phyloP scores from a whole-genome alignment of 2,113 vertebrate genomes.

The Leptodactylus fuscus region DNA sequence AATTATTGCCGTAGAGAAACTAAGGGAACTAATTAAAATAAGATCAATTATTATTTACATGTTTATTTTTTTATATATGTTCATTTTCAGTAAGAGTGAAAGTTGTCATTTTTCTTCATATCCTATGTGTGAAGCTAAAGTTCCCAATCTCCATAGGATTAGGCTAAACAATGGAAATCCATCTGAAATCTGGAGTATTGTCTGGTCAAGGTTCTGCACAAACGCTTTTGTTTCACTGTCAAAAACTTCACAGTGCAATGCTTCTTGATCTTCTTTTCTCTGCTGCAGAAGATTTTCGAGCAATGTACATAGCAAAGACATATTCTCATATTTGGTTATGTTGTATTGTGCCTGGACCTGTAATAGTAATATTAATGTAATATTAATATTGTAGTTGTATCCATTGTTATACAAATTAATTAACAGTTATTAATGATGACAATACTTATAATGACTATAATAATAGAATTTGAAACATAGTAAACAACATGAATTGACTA shows the following conservation, averaged over 20 bases:
- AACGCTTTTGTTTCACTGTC: constrained; percentile 72
- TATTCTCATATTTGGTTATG: constrained; percentile 82
- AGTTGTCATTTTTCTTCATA: background rate
- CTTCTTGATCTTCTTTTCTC: constrained; percentile 28
- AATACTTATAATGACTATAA: too few species aligned
- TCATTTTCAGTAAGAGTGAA: too few species aligned
- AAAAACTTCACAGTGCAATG: constrained; percentile 51
- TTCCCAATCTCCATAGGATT: constrained; percentile 82
- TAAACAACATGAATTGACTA: too few species aligned
- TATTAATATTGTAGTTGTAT: constrained; percentile 11
- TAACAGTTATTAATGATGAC: background rate
- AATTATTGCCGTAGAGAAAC: too few species aligned
- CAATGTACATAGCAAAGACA: constrained; percentile 76
- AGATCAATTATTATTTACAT: too few species aligned
- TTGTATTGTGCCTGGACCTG: constrained; percentile 73
- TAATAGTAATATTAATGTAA: constrained; percentile 59
- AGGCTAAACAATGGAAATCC: constrained; percentile 87
- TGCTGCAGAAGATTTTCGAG: constrained; percentile 82
- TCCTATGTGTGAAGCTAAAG: constrained; percentile 31
- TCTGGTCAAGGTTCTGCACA: constrained; percentile 76
- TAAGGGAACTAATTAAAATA: too few species aligned
- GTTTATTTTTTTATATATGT: too few species aligned
- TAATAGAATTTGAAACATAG: too few species aligned
- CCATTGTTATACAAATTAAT: too few species aligned
- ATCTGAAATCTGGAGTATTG: constrained; percentile 77